phyloP scores from a whole-genome alignment of 2,797 vertebrate species.

The Limnodromus scolopaceus region DNA sequence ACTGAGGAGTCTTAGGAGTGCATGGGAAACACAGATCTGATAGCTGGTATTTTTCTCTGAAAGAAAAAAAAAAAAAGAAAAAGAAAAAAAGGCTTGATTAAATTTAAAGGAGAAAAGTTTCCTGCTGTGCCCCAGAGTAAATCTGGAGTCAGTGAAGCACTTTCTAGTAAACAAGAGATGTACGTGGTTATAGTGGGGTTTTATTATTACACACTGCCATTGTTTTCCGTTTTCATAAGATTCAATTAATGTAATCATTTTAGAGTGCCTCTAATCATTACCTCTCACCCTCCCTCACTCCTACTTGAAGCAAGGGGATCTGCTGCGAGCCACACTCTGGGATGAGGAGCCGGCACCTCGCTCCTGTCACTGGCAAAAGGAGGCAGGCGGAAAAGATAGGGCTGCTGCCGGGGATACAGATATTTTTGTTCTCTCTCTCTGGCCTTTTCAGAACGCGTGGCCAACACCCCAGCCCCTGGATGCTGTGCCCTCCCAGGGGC shows the following conservation, averaged over 20 bases:
- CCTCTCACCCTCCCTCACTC: neutral
- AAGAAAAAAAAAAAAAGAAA: neutral
- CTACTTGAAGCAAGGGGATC: neutral
- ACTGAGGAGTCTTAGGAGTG: constrained; percentile 52
- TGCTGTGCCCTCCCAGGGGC: neutral
- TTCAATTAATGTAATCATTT: constrained; percentile 64
- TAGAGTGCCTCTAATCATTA: constrained; percentile 56
- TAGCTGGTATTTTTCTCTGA: constrained; percentile 33
- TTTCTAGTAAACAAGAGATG: constrained; percentile 37
- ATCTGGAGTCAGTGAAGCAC: constrained; percentile 34
- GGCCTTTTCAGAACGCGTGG: neutral
- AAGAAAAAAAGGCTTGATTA: neutral
- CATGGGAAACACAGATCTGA: constrained; percentile 50
- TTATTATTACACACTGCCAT: constrained; percentile 45
- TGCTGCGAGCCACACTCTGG: neutral
- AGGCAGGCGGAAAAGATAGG: neutral
- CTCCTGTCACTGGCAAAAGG: neutral
- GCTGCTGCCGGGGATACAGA: accelerated
- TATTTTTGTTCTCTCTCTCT: neutral
- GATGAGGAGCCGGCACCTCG: neutral
- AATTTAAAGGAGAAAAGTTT: constrained; percentile 63
- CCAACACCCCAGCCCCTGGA: neutral
- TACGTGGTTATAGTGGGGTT: neutral
- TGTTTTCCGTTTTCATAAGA: constrained; percentile 51
- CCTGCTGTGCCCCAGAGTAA: constrained; percentile 42